Percentiles rank a stretch among this genome's conserved stretches.
These are phyloP conservation scores for Ephialtes manifestator DNA, from an alignment of 2,888 invertebrate genomes.

Conservation along the genomic window DNA sequence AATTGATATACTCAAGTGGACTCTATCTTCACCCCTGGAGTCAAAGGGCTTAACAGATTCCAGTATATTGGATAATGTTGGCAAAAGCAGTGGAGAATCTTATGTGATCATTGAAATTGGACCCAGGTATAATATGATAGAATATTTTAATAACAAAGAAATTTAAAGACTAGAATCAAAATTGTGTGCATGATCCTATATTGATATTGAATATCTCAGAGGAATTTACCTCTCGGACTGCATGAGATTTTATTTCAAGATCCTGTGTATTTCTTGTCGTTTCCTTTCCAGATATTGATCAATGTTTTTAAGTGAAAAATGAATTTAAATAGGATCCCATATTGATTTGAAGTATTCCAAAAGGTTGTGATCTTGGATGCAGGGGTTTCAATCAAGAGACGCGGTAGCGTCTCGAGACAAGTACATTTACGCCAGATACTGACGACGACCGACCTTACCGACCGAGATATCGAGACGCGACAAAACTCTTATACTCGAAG, in stretches of 20 bases:
- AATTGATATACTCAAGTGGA: constrained; percentile 91
- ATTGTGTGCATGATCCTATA: not conserved
- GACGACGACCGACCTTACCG: no score
- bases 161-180: not conserved
- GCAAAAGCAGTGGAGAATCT: constrained; percentile 72
- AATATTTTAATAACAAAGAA: not conserved
- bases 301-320: not conserved
- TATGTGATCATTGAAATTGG: constrained; percentile 93
- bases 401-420: no score
- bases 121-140: constrained; percentile 89
- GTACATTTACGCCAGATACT: no score
- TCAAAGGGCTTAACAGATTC: constrained; percentile 88
- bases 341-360: no score
- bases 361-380: no score
- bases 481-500: no score
- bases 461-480: no score
- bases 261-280: not conserved
- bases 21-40: constrained; percentile 91
- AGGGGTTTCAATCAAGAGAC: no score
- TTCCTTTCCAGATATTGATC: not conserved
- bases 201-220: not conserved
- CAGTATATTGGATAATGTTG: constrained; percentile 85
- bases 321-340: no score
- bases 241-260: no score
- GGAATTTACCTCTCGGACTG: no score